Evolutionary conservation across 2,113 vertebrate species (phyloP), one percentile per base, ranked within the genome.

Genomic region (Myotis lucifugus): DNA sequence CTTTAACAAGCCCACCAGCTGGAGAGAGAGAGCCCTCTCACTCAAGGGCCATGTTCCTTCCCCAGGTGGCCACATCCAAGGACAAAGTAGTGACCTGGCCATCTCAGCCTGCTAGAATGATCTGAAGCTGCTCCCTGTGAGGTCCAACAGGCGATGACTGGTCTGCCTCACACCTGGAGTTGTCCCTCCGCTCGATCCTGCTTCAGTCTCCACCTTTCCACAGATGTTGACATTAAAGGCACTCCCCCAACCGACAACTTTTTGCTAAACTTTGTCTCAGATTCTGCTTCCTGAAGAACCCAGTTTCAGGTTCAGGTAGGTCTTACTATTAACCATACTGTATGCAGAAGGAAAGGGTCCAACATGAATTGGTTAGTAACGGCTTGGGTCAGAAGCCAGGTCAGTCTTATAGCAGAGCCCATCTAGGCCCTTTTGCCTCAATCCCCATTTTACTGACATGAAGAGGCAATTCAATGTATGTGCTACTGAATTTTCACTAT

Each of bases 381-480:
- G 6, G 5, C 6, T 83, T 34, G 13, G 7, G 2, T 46, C 59
- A 29, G 34, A 82, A 83, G 29, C 27, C 23, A 77, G n/a, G 6
- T 82, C 42, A 52, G 27, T 66, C 11, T 66, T 50, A 73, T 42
- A 34, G 21, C 12, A 61, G 61, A 89, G 10, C 13, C 29, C 27
- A 21, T 0, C 29, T n/a, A n/a, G 0, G 6, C 4, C 23, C 10
- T 52, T 74, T 34, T 5, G 2, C 14, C 4, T 82, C 5, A 0
- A 17, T 25, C 19, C 23, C 79, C 56, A 5, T 34, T 90, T 73
- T n/a, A 34, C 8, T 78, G 32, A 48, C 11, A 40, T 0, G 3
- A 18, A 3, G 3, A 54, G 37, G 15, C 1, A 14, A 15, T 4
- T 85, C 13, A 40, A 7, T 27, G 4, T 32, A 29, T 14, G 23